phyloP scores from a whole-genome alignment of 2,888 invertebrate genomes.

The Andrena trimmerana region DNA sequence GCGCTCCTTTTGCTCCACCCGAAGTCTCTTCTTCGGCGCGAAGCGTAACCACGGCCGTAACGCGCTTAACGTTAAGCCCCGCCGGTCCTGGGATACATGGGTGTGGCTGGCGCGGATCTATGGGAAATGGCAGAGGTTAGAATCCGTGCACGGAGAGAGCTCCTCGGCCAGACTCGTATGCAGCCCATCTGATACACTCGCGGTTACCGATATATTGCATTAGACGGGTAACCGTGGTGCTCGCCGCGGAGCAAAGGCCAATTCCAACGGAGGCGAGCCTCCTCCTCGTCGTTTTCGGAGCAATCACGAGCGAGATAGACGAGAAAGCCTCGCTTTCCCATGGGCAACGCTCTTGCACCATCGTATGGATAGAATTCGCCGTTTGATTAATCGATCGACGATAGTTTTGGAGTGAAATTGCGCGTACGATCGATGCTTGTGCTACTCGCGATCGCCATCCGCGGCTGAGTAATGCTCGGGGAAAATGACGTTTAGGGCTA shows the following conservation, averaged over 20 bases:
- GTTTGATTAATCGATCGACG: constrained; percentile 26
- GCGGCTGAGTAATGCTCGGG: neutral
- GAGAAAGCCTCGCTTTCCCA: constrained; percentile 56
- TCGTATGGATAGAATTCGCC: constrained; percentile 7
- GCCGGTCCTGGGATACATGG: constrained; percentile 63
- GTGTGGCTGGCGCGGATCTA: constrained; percentile 79
- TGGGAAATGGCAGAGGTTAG: constrained; percentile 82
- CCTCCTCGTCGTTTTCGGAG: constrained; percentile 40
- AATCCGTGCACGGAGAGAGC: constrained; percentile 55
- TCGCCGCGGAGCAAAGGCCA: constrained; percentile 69
- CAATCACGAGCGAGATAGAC: constrained; percentile 4
- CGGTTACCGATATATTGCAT: constrained; percentile 50
- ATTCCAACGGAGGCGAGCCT: constrained; percentile 52
- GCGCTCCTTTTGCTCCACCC: constrained; percentile 61
- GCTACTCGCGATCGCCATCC: neutral
- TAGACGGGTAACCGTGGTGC: constrained; percentile 47
- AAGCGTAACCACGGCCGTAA: constrained; percentile 41
- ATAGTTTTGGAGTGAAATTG: constrained; percentile 20
- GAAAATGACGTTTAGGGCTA: neutral
- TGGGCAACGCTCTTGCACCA: constrained; percentile 16
- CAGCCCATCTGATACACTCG: constrained; percentile 54
- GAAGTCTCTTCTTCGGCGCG: constrained; percentile 5
- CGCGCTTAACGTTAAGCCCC: constrained; percentile 66
- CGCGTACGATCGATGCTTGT: neutral
- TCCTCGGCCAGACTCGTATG: constrained; percentile 45